Percentiles rank a stretch among this genome's conserved stretches.
These are phyloP conservation scores for Proteles cristata DNA, from an alignment of 2,113 vertebrate genomes.

Conservation along the genomic window DNA sequence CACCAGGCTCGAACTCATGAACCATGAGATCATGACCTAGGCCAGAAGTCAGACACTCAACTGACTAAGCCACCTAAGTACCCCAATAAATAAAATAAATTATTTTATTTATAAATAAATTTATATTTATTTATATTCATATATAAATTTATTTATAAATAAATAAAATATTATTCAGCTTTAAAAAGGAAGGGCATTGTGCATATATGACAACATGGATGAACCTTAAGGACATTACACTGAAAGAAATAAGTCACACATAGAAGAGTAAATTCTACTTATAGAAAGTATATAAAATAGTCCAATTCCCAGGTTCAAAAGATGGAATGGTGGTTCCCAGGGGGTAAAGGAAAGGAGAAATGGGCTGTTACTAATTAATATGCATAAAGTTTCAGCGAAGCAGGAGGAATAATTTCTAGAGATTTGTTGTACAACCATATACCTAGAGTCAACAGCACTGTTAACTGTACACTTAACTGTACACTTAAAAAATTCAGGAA, in stretches of 20 bases:
- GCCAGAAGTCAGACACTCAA: too few relatives aligned
- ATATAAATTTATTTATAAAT: too few relatives aligned
- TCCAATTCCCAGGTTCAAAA: not conserved
- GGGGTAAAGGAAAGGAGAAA: not conserved
- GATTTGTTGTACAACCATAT: not conserved
- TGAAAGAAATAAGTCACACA: not conserved
- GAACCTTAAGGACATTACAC: not conserved
- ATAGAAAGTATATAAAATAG: not conserved
- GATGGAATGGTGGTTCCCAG: not conserved
- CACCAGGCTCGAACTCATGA: too few relatives aligned
- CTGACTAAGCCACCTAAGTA: too few relatives aligned
- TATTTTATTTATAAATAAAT: too few relatives aligned
- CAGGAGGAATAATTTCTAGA: not conserved
- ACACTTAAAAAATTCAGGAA: not conserved
- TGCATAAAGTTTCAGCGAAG: not conserved
- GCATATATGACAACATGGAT: not conserved
- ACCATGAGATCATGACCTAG: too few relatives aligned
- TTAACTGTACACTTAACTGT: not conserved
- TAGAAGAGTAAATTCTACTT: not conserved
- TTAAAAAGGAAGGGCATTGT: not conserved
- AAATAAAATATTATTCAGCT: not conserved
- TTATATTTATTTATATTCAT: too few relatives aligned
- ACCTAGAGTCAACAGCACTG: not conserved
- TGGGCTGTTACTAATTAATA: not conserved
- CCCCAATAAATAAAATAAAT: too few relatives aligned